phyloP scores from a whole-genome alignment of 2,797 vertebrate species.

The Columba guinea region DNA sequence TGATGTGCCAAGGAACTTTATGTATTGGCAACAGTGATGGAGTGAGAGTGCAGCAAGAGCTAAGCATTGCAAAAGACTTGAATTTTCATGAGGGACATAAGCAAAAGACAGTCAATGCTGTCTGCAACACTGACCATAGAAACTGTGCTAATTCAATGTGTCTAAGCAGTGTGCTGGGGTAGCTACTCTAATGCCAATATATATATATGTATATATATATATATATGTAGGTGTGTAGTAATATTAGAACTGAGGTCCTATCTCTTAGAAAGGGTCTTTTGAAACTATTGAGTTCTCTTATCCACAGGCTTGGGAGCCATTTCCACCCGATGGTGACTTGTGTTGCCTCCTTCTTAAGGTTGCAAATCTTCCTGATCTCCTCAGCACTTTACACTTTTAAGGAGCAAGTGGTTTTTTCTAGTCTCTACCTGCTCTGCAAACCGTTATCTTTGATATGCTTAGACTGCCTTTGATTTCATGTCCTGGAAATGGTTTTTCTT shows the following conservation, averaged over 20 bases:
- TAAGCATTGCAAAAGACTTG: conserved; percentile 40
- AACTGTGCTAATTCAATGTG: background rate
- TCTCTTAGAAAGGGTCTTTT: background rate
- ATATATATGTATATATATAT: background rate
- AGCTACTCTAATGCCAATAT: background rate
- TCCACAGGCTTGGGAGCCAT: background rate
- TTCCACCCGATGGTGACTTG: background rate
- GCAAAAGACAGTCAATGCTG: background rate
- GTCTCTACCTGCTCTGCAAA: background rate
- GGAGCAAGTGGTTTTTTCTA: background rate
- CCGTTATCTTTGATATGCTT: background rate
- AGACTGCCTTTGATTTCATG: background rate
- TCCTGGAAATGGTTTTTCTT: background rate
- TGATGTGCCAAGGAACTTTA: conserved; percentile 64
- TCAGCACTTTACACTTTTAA: background rate
- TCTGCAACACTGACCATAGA: background rate
- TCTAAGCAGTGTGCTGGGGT: background rate
- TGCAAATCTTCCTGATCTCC: background rate
- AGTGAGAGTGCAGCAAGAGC: conserved; percentile 58
- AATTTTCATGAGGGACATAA: conserved; percentile 52
- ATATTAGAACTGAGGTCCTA: background rate
- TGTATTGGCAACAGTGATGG: conserved; percentile 67
- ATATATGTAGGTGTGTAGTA: too few relatives aligned
- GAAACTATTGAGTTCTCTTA: background rate
- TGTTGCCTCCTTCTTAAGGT: background rate